Evolutionary conservation across 37 sponge, comb jelly and placozoan genomes (phyloP).

Genomic region (Hexactinellida sp.): DNA sequence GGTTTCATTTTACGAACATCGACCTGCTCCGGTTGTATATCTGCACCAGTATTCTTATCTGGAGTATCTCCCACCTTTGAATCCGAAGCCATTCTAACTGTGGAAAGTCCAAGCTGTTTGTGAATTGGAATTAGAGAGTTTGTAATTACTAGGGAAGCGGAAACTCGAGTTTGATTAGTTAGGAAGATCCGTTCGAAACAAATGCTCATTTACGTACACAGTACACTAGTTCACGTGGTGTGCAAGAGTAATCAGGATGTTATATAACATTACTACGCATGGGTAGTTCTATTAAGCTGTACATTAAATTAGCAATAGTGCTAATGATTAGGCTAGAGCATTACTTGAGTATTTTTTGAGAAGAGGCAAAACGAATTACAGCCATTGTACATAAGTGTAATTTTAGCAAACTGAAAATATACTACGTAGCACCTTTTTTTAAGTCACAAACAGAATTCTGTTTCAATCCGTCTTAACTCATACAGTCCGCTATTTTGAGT

Average conservation of each 20-base stretch:
- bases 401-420: too few species aligned
- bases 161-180: not conserved
- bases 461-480: too few species aligned
- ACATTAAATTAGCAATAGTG: too few species aligned
- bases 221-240: not conserved
- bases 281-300: too few species aligned
- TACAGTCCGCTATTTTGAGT: too few species aligned
- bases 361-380: too few species aligned
- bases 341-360: too few species aligned
- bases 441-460: too few species aligned
- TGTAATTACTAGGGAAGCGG: not conserved
- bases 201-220: not conserved
- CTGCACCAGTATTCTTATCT: not conserved
- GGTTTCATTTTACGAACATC: slow-evolving; percentile 12
- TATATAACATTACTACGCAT: too few species aligned
- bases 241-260: not conserved
- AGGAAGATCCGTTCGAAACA: not conserved
- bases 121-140: not conserved
- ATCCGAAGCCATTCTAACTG: not conserved
- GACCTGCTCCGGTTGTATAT: not conserved
- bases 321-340: too few species aligned
- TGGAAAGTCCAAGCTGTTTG: not conserved
- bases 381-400: too few species aligned
- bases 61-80: not conserved
- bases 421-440: too few species aligned